A percentile compares a stretch with the other conserved stretches of the same genome.
Evolutionary conservation across 2,113 vertebrate genomes (phyloP).

Genomic region (Petrocephalus microphthalmus): DNA sequence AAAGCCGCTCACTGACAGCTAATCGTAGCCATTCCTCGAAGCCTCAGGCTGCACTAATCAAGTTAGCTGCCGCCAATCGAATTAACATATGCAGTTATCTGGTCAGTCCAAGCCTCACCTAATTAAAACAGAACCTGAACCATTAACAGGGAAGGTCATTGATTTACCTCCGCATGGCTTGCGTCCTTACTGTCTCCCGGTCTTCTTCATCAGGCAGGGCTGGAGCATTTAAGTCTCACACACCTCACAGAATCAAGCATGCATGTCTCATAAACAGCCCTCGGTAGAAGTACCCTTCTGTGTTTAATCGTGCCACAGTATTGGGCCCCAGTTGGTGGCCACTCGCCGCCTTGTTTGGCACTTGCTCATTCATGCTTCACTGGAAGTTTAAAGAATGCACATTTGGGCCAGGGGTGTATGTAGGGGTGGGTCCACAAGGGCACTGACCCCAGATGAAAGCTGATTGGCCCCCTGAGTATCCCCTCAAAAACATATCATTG

Average conservation of each 20-base stretch:
- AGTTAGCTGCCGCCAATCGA: not conserved
- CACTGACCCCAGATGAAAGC: not conserved
- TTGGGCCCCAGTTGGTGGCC: not conserved
- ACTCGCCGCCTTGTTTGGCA: not conserved
- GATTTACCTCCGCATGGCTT: not conserved
- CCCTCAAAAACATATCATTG: not conserved
- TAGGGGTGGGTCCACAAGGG: not conserved
- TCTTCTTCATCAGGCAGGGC: not conserved
- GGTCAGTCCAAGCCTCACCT: not conserved
- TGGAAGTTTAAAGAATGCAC: not conserved
- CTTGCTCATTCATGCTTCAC: not conserved
- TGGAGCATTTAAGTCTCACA: not conserved
- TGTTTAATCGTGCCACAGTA: not conserved
- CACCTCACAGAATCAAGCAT: not conserved
- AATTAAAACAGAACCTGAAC: slow-evolving; percentile 3
- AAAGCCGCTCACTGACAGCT: not conserved
- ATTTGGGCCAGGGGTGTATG: not conserved
- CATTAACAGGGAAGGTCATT: not conserved
- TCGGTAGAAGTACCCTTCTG: not conserved
- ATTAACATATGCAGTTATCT: slow-evolving; percentile 9
- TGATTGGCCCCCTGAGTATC: not conserved
- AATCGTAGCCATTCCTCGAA: not conserved
- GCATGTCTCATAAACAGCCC: not conserved
- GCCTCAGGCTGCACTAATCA: not conserved
- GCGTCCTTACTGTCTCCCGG: not conserved